Evolutionary conservation across 1,140 invertebrate genomes (phyloP).

Genomic region (Tyrophagus putrescentiae): DNA sequence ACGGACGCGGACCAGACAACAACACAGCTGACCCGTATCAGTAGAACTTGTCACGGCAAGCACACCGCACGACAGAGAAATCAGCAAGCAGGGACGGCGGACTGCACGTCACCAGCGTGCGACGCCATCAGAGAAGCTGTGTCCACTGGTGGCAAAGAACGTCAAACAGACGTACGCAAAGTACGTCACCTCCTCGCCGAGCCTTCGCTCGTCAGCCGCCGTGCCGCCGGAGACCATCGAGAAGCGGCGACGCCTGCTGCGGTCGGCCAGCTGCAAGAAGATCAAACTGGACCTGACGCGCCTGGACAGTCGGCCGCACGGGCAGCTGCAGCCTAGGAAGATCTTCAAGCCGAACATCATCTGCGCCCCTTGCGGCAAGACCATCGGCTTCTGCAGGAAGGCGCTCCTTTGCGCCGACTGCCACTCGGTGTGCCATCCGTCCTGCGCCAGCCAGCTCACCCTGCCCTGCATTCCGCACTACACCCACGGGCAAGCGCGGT

Average conservation of each 20-base stretch:
- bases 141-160: too few relatives aligned
- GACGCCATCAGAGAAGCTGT: too few relatives aligned
- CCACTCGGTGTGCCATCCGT: constrained; percentile 52
- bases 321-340: constrained; percentile 55
- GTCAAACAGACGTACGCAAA: too few relatives aligned
- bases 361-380: constrained; percentile 54
- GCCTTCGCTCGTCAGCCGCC: too few relatives aligned
- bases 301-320: constrained; percentile 43
- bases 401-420: constrained; percentile 63
- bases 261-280: not conserved
- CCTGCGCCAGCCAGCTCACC: constrained; percentile 61
- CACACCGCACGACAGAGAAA: too few relatives aligned
- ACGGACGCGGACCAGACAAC: too few relatives aligned
- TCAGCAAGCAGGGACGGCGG: too few relatives aligned
- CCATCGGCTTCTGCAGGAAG: constrained; percentile 57
- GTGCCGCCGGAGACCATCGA: not conserved
- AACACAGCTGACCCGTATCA: too few relatives aligned
- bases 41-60: too few relatives aligned
- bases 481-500: not conserved
- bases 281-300: not conserved
- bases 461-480: constrained; percentile 56
- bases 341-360: constrained; percentile 56
- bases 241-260: constrained; percentile 26
- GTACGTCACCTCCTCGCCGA: too few relatives aligned
- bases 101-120: too few relatives aligned